Percentiles rank a stretch among this genome's conserved stretches.
phyloP scores from a whole-genome alignment of 2,888 invertebrate species.

The Xylophagus ater region DNA sequence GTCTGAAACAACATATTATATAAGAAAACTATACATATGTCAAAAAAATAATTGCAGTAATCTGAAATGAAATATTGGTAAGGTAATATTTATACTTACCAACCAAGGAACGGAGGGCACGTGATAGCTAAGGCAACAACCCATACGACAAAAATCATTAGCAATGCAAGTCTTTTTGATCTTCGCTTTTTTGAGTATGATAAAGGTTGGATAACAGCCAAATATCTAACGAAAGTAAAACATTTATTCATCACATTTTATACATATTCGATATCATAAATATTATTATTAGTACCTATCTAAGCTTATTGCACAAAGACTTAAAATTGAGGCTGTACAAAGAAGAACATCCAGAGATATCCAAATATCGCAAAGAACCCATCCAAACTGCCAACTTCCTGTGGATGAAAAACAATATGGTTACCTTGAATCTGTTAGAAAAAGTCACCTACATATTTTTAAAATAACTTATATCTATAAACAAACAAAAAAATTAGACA shows the following conservation, averaged over 20 bases:
- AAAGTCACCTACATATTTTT: conserved; percentile 1
- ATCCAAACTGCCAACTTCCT: conserved; percentile 70
- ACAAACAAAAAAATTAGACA: neutral
- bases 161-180: conserved; percentile 68
- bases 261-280: too few species aligned
- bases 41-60: too few species aligned
- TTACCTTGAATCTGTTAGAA: conserved; percentile 51
- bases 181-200: conserved; percentile 82
- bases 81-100: too few species aligned
- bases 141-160: conserved; percentile 88
- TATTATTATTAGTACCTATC: conserved; percentile 45
- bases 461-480: neutral
- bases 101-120: conserved; percentile 87
- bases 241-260: too few species aligned
- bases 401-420: too few species aligned
- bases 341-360: conserved; percentile 84
- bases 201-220: conserved; percentile 87
- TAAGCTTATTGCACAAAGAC: conserved; percentile 84
- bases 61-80: too few species aligned
- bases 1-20: too few species aligned
- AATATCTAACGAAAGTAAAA: conserved; percentile 52
- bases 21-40: too few species aligned
- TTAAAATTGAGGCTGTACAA: conserved; percentile 87
- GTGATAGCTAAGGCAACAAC: conserved; percentile 80
- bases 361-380: conserved; percentile 83